Evolutionary conservation across 2,888 invertebrate genomes (phyloP).

Genomic region (Psylliodes chrysocephalus): DNA sequence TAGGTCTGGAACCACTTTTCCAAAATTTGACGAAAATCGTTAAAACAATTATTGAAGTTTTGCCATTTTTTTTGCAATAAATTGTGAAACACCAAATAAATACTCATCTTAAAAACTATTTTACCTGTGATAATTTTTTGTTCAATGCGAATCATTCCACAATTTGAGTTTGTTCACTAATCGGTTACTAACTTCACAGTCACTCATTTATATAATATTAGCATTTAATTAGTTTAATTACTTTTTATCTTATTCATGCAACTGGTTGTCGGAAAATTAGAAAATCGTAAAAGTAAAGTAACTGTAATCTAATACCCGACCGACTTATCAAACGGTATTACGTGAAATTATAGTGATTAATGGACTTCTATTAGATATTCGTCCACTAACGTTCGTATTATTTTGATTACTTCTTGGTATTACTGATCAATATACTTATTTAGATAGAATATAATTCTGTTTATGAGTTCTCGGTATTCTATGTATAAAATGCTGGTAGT

Average conservation of each 20-base stretch:
- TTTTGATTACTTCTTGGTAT: slow-evolving; percentile 41
- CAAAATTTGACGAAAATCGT: too few species aligned
- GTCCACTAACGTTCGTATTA: slow-evolving; percentile 27
- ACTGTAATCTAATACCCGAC: neutral
- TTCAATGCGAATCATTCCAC: too few species aligned
- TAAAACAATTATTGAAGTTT: too few species aligned
- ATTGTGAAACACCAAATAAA: too few species aligned
- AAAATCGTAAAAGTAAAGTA: neutral
- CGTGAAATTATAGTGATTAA: slow-evolving; percentile 7
- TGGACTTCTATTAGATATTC: neutral
- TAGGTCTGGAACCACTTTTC: too few species aligned
- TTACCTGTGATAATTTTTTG: too few species aligned
- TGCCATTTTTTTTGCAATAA: too few species aligned
- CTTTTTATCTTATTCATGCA: neutral
- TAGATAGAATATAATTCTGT: slow-evolving; percentile 40
- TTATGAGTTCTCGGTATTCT: slow-evolving; percentile 42
- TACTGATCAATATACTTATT: slow-evolving; percentile 41
- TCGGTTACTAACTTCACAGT: too few species aligned
- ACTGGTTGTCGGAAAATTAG: neutral
- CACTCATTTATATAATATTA: too few species aligned
- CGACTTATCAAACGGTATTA: slow-evolving; percentile 11
- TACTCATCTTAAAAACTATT: too few species aligned
- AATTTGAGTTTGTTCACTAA: too few species aligned
- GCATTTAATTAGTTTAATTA: neutral
- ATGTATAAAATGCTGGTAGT: slow-evolving; percentile 40